These are phyloP conservation scores for Sebastes minor DNA, from an alignment of 2,797 vertebrate species.

Conservation along the genomic window DNA sequence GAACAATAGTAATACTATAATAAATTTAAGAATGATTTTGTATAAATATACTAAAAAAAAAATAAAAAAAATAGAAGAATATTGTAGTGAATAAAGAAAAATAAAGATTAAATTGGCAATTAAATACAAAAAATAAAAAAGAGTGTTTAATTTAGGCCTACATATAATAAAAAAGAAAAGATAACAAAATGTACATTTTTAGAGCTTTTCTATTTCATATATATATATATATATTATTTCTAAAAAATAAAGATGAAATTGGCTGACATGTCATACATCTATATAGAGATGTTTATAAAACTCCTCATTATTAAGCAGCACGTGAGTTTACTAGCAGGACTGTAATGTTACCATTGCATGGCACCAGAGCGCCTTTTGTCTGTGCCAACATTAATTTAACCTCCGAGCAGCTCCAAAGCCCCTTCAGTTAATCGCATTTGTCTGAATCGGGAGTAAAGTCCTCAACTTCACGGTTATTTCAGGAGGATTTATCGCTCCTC, in stretches of 20 bases:
- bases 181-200: no score
- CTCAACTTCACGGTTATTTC: constrained; percentile 81
- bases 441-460: constrained; percentile 73
- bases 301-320: background rate
- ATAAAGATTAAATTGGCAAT: background rate
- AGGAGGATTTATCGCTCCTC: constrained; percentile 74
- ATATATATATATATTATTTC: no score
- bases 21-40: background rate
- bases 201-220: no score
- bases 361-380: constrained; percentile 32
- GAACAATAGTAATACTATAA: background rate
- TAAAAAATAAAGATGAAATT: background rate
- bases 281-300: background rate
- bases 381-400: constrained; percentile 56
- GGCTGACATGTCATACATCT: background rate
- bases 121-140: no score
- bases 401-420: constrained; percentile 69
- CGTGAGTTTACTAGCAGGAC: background rate
- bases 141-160: no score
- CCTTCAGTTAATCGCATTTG: constrained; percentile 82
- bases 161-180: no score
- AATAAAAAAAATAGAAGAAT: background rate
- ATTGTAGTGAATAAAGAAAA: background rate
- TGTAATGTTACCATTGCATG: background rate
- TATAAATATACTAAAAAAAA: background rate